Evolutionary conservation across 2,797 vertebrate genomes (phyloP).

Genomic region (Pachyuromys duprasi): DNA sequence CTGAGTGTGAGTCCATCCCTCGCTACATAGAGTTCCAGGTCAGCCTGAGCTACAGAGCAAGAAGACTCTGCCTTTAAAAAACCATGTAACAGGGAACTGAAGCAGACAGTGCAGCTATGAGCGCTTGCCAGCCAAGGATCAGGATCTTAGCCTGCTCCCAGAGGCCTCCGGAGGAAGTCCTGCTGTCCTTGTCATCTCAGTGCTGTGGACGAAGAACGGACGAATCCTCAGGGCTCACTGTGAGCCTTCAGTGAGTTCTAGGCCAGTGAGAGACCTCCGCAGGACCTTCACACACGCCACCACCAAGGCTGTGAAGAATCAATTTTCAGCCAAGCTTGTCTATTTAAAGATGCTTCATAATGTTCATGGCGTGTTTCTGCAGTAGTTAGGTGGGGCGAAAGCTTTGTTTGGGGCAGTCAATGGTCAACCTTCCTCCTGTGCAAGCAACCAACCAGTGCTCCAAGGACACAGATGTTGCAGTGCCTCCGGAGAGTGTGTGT

Average conservation of each 20-base stretch:
- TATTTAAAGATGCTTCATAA: not conserved
- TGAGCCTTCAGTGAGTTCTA: not conserved
- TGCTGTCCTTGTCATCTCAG: not conserved
- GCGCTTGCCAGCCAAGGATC: no score
- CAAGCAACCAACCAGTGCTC: not conserved
- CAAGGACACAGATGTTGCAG: accelerated
- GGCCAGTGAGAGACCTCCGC: not conserved
- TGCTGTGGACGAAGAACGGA: not conserved
- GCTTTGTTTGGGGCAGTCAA: not conserved
- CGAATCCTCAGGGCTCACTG: no score
- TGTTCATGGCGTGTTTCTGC: not conserved
- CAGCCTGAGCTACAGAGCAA: not conserved
- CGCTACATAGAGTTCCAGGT: not conserved
- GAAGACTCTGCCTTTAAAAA: not conserved
- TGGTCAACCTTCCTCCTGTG: accelerated
- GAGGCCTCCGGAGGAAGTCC: not conserved
- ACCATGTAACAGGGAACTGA: not conserved
- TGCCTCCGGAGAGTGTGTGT: no score
- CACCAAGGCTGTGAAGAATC: not conserved
- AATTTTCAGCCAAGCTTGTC: not conserved
- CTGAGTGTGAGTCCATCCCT: not conserved
- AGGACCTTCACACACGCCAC: not conserved
- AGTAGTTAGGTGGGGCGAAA: not conserved
- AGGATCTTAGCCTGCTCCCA: not conserved
- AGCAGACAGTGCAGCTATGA: not conserved